These are phyloP conservation scores for Tiliqua scincoides DNA, from an alignment of 2,113 vertebrate species.

Conservation along the genomic window DNA sequence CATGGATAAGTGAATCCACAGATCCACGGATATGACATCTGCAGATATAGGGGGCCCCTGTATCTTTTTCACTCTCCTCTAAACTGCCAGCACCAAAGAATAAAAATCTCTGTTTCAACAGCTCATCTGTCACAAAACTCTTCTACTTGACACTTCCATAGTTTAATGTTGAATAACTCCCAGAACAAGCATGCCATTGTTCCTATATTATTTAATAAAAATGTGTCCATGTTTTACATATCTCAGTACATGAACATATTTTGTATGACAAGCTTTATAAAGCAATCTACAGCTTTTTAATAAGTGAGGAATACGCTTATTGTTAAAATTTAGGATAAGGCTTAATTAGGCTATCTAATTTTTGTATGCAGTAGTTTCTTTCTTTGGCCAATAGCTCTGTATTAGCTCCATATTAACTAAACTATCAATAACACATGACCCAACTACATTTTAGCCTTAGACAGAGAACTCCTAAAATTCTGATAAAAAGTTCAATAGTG, in stretches of 20 bases:
- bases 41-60: no score
- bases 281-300: neutral
- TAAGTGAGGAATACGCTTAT: neutral
- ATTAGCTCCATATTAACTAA: neutral
- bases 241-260: neutral
- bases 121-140: rapidly evolving
- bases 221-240: neutral
- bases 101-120: neutral
- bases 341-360: rapidly evolving
- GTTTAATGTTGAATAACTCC: neutral
- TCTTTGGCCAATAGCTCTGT: neutral
- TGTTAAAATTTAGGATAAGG: neutral
- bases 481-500: neutral
- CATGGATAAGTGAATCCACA: no score
- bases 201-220: neutral
- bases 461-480: neutral
- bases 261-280: neutral
- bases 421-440: neutral
- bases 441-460: neutral
- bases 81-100: neutral
- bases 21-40: no score
- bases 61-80: neutral
- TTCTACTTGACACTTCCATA: neutral
- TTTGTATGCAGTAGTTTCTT: neutral
- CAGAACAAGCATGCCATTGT: neutral